Conservation (phyloP, 2,113 vertebrate species). For the Chrysochloris asiatica region DNA sequence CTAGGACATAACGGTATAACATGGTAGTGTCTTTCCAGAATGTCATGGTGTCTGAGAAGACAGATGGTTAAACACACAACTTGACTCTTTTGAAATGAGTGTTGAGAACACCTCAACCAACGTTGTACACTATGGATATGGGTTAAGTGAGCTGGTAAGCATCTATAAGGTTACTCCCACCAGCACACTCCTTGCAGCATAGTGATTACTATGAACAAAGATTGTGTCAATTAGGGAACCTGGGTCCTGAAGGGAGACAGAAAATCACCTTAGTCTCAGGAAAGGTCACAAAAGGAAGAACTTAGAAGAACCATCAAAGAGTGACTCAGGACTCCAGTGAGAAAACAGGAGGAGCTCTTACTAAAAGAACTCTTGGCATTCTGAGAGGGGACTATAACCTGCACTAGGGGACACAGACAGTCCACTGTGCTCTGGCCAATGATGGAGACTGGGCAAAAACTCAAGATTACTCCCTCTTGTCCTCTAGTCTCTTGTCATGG, state of each 20-base stretch:
- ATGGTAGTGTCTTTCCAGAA: not conserved
- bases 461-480: not conserved
- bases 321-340: not conserved
- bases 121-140: not conserved
- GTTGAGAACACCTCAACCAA: not conserved
- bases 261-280: not conserved
- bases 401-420: not conserved
- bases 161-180: not conserved
- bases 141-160: not conserved
- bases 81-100: not conserved
- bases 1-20: not conserved
- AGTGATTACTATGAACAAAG: not conserved
- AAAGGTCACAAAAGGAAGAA: not conserved
- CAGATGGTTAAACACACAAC: not conserved
- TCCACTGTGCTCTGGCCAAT: not conserved
- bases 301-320: not conserved
- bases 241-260: not conserved
- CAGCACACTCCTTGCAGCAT: not conserved
- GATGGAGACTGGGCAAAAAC: not conserved
- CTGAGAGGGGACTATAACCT: not conserved
- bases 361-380: not conserved
- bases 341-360: not conserved
- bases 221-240: not conserved
- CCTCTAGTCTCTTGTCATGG: not conserved
- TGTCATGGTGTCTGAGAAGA: not conserved